Evolutionary conservation across 2,113 vertebrate genomes (phyloP), one percentile per base, ranked within the genome.

Genomic region (Heliornis fulica): DNA sequence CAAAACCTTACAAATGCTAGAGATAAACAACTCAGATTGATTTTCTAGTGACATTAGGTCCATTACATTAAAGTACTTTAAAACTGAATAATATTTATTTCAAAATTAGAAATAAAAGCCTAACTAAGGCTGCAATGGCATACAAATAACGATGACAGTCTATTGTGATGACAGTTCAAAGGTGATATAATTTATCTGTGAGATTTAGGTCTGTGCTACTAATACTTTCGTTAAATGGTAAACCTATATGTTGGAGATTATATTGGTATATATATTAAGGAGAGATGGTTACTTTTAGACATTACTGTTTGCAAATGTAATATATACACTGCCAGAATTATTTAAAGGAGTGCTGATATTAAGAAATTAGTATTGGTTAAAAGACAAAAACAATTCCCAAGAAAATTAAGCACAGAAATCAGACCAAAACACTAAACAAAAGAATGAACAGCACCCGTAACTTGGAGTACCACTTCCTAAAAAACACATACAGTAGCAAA

Each of bases 321-420:
- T 4, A 6, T 51, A 32, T 51, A 51, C 8, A 22, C 38, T 51
- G 63, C 8, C 0, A 12, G 75, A 72, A 91, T 74, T 95, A 80
- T 91, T 87, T 74, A 76, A 86, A 80, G 18, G 41, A 85, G 14
- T 23, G 63, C 41, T 86, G 56, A 93, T 83, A 86, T 7, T 56
- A 41, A 95, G 38, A 93, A 95, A 92, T 23, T 6, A 53, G 15
- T 69, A 96, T 85, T 83, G 85, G 90, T 83, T 87, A 80, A 90
- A 79, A 76, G 59, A 74, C 71, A 85, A 91, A 94, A 89, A 19
- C 11, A 65, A 54, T 31, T 26, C 23, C 36, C 56, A 45, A 34
- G 51, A 79, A 91, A 82, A 92, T 46, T 8, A 69, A 75, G 31
- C n/a, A 41, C 1, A 79, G 82, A 94, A 87, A 89, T 60, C 32